Evolutionary conservation across 2,797 vertebrate genomes (phyloP).

Genomic region (Paguma larvata): DNA sequence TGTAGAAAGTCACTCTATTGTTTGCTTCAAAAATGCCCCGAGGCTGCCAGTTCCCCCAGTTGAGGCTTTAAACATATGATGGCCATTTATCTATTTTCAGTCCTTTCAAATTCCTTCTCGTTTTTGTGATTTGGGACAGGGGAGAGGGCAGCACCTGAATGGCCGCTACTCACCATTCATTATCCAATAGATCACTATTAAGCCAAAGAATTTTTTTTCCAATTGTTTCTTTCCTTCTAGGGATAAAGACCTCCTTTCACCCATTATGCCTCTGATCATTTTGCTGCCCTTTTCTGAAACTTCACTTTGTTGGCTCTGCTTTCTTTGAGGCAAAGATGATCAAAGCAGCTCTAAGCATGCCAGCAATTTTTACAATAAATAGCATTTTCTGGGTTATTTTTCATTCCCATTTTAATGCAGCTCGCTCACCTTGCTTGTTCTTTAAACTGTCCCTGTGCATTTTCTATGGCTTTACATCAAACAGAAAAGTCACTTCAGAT

Average conservation of each 20-base stretch:
- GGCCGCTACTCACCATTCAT: constrained; percentile 81
- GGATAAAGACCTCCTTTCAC: constrained; percentile 81
- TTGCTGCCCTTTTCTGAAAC: constrained; percentile 82
- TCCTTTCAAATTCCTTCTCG: constrained; percentile 84
- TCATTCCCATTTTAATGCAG: constrained; percentile 83
- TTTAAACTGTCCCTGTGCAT: constrained; percentile 81
- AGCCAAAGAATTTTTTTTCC: constrained; percentile 75
- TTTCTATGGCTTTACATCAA: constrained; percentile 76
- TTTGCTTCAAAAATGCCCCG: constrained; percentile 84
- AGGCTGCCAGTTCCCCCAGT: constrained; percentile 82
- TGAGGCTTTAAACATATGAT: constrained; percentile 82
- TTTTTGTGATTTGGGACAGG: constrained; percentile 85
- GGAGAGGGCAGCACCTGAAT: constrained; percentile 85
- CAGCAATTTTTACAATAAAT: constrained; percentile 86
- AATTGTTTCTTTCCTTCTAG: constrained; percentile 85
- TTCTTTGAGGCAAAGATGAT: constrained; percentile 84
- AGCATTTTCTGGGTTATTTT: constrained; percentile 86
- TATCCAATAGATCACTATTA: constrained; percentile 84
- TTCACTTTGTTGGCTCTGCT: constrained; percentile 81
- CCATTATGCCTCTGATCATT: constrained; percentile 83
- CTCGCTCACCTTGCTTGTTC: constrained; percentile 81
- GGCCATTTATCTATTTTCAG: constrained; percentile 86
- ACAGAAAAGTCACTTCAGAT: constrained; percentile 77
- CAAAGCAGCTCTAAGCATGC: constrained; percentile 84
- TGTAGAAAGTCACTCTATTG: constrained; percentile 83